These are phyloP conservation scores for Harpagoxenus sublaevis DNA, from an alignment of 2,888 invertebrate species.

Conservation along the genomic window DNA sequence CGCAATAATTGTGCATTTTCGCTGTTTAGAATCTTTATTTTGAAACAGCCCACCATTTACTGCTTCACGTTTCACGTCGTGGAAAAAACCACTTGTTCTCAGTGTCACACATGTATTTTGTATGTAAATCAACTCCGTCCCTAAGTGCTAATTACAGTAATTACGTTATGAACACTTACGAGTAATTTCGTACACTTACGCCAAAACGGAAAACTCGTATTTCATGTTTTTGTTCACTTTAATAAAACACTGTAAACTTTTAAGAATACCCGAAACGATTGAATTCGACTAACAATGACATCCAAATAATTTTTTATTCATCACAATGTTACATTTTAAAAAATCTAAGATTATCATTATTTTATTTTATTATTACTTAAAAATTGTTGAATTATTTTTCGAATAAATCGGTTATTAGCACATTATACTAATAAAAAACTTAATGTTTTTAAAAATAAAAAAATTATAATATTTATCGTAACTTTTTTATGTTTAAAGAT, in stretches of 20 bases:
- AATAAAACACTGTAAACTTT: conserved; percentile 39
- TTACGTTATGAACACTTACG: conserved; percentile 73
- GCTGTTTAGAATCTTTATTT: conserved; percentile 19
- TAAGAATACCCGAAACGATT: conserved; percentile 23
- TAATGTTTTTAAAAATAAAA: background rate
- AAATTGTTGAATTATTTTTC: background rate
- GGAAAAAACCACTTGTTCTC: conserved; percentile 32
- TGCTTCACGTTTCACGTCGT: background rate
- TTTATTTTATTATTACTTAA: conserved; percentile 7
- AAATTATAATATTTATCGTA: background rate
- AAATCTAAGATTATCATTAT: background rate
- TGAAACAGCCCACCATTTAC: background rate
- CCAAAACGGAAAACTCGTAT: conserved; percentile 65
- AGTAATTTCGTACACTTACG: conserved; percentile 63
- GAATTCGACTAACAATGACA: conserved; percentile 34
- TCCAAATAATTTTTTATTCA: background rate
- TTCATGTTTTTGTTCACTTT: conserved; percentile 52
- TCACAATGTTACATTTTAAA: background rate
- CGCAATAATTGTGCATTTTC: conserved; percentile 38
- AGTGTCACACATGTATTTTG: conserved; percentile 51
- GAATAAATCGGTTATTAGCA: conserved; percentile 8
- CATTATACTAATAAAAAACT: background rate
- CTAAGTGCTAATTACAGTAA: conserved; percentile 57
- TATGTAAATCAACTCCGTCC: conserved; percentile 60
- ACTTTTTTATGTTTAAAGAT: background rate